Evolutionary conservation across 2,113 vertebrate species (phyloP).

Genomic region (Tor tambroides): DNA sequence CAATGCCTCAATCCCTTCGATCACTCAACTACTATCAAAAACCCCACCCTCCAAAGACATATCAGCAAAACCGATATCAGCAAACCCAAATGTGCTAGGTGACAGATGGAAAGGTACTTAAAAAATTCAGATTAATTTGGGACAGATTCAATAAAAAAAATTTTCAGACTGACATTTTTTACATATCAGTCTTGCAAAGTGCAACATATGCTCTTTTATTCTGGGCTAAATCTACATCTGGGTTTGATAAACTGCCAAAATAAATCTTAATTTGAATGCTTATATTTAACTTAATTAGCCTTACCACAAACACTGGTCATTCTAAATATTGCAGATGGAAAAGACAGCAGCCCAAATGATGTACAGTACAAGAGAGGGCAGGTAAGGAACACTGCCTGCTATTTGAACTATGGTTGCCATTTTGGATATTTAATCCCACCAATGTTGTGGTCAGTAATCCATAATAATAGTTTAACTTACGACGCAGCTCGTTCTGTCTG

Average conservation of each 20-base stretch:
- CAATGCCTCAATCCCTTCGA: neutral
- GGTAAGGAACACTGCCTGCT: slow-evolving; percentile 34
- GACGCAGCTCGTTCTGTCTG: slow-evolving; percentile 44
- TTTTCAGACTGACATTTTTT: neutral
- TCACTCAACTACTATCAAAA: neutral
- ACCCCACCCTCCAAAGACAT: neutral
- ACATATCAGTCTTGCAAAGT: neutral
- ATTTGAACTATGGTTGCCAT: slow-evolving; percentile 35
- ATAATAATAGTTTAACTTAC: slow-evolving; percentile 37
- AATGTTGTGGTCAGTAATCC: slow-evolving; percentile 24
- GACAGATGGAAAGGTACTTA: neutral
- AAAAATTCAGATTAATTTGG: neutral
- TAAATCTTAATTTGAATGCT: neutral
- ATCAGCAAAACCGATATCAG: too few relatives aligned
- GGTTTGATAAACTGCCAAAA: neutral
- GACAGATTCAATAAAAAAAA: neutral
- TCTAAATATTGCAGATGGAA: slow-evolving; percentile 33
- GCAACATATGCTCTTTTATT: neutral
- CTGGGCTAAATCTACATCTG: neutral
- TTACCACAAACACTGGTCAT: neutral
- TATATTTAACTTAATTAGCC: neutral
- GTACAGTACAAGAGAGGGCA: slow-evolving; percentile 32
- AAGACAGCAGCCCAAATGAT: slow-evolving; percentile 18
- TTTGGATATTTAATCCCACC: slow-evolving; percentile 38
- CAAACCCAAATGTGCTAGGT: neutral